Evolutionary conservation across 2,113 vertebrate species (phyloP).

Genomic region (Oxygymnocypris stewartii): DNA sequence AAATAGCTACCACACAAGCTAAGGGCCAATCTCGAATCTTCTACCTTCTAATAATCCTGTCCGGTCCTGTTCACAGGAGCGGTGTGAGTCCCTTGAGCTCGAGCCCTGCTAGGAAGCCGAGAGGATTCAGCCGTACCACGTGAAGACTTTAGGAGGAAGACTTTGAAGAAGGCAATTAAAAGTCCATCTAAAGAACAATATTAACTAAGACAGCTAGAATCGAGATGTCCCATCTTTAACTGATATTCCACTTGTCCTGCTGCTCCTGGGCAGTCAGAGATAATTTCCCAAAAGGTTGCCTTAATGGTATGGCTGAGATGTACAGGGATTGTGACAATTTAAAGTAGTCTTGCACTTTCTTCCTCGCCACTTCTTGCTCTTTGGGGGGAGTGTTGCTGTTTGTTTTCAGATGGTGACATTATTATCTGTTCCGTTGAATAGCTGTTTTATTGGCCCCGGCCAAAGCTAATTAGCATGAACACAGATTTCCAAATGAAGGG

Average conservation of each 20-base stretch:
- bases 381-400: slow-evolving; percentile 9
- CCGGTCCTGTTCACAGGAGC: slow-evolving; percentile 34
- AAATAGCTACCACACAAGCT: slow-evolving; percentile 25
- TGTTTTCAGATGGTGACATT: slow-evolving; percentile 40
- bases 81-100: slow-evolving; percentile 35
- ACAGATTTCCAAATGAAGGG: slow-evolving; percentile 37
- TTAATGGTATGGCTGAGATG: slow-evolving; percentile 50
- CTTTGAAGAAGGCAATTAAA: slow-evolving; percentile 52
- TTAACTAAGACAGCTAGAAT: slow-evolving; percentile 51
- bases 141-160: slow-evolving; percentile 17
- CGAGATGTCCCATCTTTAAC: slow-evolving; percentile 41
- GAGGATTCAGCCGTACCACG: slow-evolving; percentile 15
- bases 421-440: slow-evolving; percentile 50
- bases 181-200: slow-evolving; percentile 43
- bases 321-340: slow-evolving; percentile 50
- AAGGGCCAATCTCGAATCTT: slow-evolving; percentile 34
- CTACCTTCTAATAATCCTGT: slow-evolving; percentile 45
- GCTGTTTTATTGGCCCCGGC: slow-evolving; percentile 51
- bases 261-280: slow-evolving; percentile 54
- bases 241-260: slow-evolving; percentile 50
- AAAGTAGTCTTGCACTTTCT: slow-evolving; percentile 40
- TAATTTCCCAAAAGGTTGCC: slow-evolving; percentile 56
- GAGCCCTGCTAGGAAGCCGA: slow-evolving; percentile 6
- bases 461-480: slow-evolving; percentile 37
- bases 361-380: slow-evolving; percentile 4